These are phyloP conservation scores for Pygoscelis adeliae DNA, from an alignment of 2,113 vertebrate species.

Conservation along the genomic window DNA sequence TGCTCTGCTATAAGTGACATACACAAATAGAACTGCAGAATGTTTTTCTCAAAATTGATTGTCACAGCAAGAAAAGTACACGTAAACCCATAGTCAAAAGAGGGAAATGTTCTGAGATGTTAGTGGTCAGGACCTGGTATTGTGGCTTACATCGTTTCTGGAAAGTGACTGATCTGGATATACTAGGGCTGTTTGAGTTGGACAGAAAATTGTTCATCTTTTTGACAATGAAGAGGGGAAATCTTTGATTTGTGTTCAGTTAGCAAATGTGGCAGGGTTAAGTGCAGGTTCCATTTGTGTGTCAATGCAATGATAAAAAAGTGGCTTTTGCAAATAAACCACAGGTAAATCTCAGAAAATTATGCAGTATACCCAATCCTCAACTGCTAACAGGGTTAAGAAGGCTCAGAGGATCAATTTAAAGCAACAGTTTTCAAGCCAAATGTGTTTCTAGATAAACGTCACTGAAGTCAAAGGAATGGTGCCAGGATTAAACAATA, in stretches of 20 bases:
- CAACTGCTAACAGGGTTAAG: constrained; percentile 5
- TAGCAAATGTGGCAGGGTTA: constrained; percentile 22
- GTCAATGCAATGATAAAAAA: constrained; percentile 38
- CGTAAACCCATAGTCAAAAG: background rate
- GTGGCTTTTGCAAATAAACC: constrained; percentile 46
- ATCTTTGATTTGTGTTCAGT: constrained; percentile 45
- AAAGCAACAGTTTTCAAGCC: constrained; percentile 6
- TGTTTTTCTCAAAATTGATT: background rate
- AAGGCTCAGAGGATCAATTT: constrained; percentile 39
- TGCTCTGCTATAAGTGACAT: background rate
- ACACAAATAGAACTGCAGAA: background rate
- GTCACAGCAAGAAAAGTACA: background rate
- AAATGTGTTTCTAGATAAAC: background rate
- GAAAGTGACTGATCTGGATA: background rate
- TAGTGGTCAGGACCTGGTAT: constrained; percentile 29
- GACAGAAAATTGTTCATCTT: constrained; percentile 16
- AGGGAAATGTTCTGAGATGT: background rate
- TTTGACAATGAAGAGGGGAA: background rate
- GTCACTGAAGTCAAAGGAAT: background rate
- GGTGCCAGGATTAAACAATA: background rate
- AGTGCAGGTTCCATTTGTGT: constrained; percentile 40
- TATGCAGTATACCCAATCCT: background rate
- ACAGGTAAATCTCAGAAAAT: constrained; percentile 43
- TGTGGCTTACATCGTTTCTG: background rate
- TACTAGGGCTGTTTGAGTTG: background rate